Evolutionary conservation across 2,113 vertebrate genomes (phyloP), one percentile per base, ranked within the genome.

Genomic region (Poeciliopsis retropinna): DNA sequence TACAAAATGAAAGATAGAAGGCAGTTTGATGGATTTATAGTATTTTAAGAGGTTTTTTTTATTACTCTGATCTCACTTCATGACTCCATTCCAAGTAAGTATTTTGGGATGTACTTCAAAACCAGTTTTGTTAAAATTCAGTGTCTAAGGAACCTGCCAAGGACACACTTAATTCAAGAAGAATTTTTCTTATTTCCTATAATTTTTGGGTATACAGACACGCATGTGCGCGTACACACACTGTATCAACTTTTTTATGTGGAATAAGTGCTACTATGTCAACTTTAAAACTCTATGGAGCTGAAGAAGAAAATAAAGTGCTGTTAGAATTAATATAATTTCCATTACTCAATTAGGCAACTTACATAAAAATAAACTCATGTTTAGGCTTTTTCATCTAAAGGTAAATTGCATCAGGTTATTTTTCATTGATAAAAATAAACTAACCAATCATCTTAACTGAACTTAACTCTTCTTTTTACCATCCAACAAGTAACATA

Each of bases 301-400:
- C 44, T 47, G 44, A 70, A 69, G 5, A 41, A 61, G 31, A 74
- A 47, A 60, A 73, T 92, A 93, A 93, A 94, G 92, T 93, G 92
- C 89, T 87, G 31, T 84, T 44, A 68, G 81, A 73, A 84, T 72
- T 17, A 57, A 61, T 78, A 76, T 62, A 63, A 72, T 79, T 76
- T 4, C 67, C 22, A 37, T 75, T 65, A 67, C 44, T 81, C 60
- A 83, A 67, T 76, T 80, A 85, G 77, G 76, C 82, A 86, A 72
- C 51, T 22, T 39, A 27, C 57, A 25, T 61, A 67, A 57, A 57
- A 57, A 25, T n/a, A 25, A 25, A 57, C 22, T n/a, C 51, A n/a
- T 22, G 17, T 41, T 47, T 19, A 47, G 44, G 25, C 34, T 2
- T 17, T 54, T 54, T 54, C 3, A 54, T n/a, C 51, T 57, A n/a